Evolutionary conservation across 2,888 invertebrate species (phyloP).

Genomic region (Andrena minutula): DNA sequence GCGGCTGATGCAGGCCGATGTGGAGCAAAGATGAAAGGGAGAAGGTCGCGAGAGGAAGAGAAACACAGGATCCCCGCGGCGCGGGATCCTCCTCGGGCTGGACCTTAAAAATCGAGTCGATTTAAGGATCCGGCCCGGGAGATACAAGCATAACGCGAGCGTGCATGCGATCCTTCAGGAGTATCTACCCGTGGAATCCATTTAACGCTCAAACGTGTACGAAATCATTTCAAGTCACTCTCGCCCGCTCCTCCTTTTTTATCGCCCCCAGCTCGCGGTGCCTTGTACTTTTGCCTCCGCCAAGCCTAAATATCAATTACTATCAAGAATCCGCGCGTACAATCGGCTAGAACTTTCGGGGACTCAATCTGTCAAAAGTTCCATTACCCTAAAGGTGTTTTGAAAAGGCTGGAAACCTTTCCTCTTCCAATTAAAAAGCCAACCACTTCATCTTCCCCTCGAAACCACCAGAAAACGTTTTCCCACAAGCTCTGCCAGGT

Average conservation of each 20-base stretch:
- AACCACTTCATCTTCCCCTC: not conserved
- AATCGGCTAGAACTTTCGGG: no score
- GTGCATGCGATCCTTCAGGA: slow-evolving; percentile 71
- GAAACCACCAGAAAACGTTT: slow-evolving; percentile 29
- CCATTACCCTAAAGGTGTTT: no score
- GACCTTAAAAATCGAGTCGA: slow-evolving; percentile 81
- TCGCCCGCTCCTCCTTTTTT: slow-evolving; percentile 32
- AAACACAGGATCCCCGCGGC: slow-evolving; percentile 82
- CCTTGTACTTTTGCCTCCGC: not conserved
- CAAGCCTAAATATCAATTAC: not conserved
- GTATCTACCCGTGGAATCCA: slow-evolving; percentile 70
- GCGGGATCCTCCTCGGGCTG: slow-evolving; percentile 73
- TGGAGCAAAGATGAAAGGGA: slow-evolving; percentile 77
- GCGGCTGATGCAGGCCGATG: slow-evolving; percentile 56
- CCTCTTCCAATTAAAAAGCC: slow-evolving; percentile 8
- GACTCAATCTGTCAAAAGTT: not conserved
- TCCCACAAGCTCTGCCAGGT: slow-evolving; percentile 47
- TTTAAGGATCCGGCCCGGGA: slow-evolving; percentile 78
- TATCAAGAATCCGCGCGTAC: not conserved
- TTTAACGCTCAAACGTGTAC: slow-evolving; percentile 68
- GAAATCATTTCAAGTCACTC: slow-evolving; percentile 66
- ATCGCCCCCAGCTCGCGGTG: slow-evolving; percentile 8
- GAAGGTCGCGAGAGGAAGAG: slow-evolving; percentile 80
- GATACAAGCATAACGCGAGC: slow-evolving; percentile 61
- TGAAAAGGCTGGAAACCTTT: not conserved